These are phyloP conservation scores for Aptenodytes forsteri DNA, from an alignment of 2,113 vertebrate genomes.

Conservation along the genomic window DNA sequence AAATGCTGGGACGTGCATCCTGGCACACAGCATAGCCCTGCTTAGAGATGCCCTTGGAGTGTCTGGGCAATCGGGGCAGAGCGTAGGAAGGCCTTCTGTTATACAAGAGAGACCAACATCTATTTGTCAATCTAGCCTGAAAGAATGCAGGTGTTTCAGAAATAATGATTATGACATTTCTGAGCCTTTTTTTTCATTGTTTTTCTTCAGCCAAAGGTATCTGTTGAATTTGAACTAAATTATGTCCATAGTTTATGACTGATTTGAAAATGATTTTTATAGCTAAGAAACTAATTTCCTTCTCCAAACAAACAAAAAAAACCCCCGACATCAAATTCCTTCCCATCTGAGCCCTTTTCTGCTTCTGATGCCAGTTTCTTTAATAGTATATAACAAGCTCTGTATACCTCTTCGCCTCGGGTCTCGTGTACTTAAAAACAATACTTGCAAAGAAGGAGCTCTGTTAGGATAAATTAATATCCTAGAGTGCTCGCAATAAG, in stretches of 20 bases:
- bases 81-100: not conserved
- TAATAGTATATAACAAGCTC: not conserved
- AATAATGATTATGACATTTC: not conserved
- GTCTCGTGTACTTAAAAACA: not conserved
- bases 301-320: not conserved
- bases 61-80: not conserved
- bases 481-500: not conserved
- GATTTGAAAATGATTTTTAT: not conserved
- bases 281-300: not conserved
- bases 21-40: not conserved
- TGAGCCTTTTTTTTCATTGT: not conserved
- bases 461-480: not conserved
- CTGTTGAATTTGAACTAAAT: not conserved
- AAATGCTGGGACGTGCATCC: not conserved
- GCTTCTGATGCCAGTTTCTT: not conserved
- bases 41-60: not conserved
- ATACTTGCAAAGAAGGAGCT: not conserved
- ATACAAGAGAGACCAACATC: not conserved
- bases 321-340: not conserved
- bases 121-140: not conserved
- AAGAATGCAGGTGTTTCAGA: not conserved
- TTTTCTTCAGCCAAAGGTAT: not conserved
- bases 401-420: not conserved
- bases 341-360: not conserved
- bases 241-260: not conserved